These are phyloP conservation scores for Eristalis tenax DNA, from an alignment of 2,888 invertebrate species.

Conservation along the genomic window DNA sequence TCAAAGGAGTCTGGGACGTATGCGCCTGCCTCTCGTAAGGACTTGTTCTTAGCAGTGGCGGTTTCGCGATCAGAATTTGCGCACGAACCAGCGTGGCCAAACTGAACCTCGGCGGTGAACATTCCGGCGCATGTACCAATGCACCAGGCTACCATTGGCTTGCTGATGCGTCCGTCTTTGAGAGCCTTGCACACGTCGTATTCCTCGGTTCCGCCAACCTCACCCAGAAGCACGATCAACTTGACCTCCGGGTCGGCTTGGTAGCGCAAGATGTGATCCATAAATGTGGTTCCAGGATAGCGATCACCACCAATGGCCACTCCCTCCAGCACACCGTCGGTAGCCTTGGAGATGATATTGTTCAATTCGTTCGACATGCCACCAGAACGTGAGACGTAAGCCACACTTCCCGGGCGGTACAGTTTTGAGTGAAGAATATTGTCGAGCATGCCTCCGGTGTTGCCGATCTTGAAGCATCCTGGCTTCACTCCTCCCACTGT, in stretches of 20 bases:
- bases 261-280: conserved; percentile 96
- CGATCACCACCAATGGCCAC: conserved; percentile 99
- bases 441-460: conserved; percentile 99
- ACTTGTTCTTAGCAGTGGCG: conserved; percentile 94
- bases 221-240: conserved; percentile 97
- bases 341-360: conserved; percentile 97
- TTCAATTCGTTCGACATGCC: conserved; percentile 99
- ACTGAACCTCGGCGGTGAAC: conserved; percentile 96
- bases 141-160: conserved; percentile 99
- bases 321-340: conserved; percentile 98
- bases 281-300: conserved; percentile 98
- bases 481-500: conserved; percentile 99
- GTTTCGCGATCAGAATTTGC: conserved; percentile 97
- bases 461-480: conserved; percentile 99
- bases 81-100: conserved; percentile 99
- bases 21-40: conserved; percentile 91
- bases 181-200: conserved; percentile 97
- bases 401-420: conserved; percentile 98
- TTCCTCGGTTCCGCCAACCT: conserved; percentile 99
- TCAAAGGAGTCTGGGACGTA: conserved; percentile 97
- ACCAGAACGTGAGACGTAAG: conserved; percentile 98
- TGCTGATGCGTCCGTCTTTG: conserved; percentile 89
- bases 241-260: conserved; percentile 92
- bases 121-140: conserved; percentile 95
- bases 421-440: conserved; percentile 98